Base-by-base conservation (phyloP, 2,113 vertebrate genomes). In the Cynocephalus volans region DNA sequence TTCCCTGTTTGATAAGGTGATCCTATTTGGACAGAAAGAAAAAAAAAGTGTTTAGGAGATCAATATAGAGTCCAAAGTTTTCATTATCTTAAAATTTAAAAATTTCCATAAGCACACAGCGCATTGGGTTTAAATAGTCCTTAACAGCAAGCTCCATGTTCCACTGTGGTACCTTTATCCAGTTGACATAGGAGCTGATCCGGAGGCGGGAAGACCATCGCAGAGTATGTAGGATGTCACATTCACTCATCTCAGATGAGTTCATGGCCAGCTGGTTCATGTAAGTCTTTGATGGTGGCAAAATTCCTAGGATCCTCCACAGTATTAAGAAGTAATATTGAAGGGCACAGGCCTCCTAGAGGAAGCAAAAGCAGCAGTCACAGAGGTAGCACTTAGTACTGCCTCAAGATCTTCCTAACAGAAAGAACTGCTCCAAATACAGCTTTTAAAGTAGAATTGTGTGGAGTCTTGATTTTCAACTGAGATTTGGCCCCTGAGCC, bases 281-380 rank as follows among this genome's bases (percentile, higher is more conserved):
- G 97, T 99, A 99, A 86, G 93, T 99, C 96, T 99, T 99, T 21
- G 99, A 99, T 0, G 99, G 99, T 41, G 99, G 99, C 77, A 99
- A 98, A 93, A 99, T 99, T 0, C 99, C 99, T 41, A 99, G 98
- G 83, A 99, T 99, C 85, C 99, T 98, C 99, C 99, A 99, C 54
- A 99, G 98, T 56, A 99, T 99, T 97, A 99, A 96, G 98, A 99
- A 99, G 95, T 99, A 99, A 98, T 99, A 99, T 79, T 99, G 99
- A 92, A 99, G 99, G 19, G 99, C 99, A 98, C 99, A 99, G 76
- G 99, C 99, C 99, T 99, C 99, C 99, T 99, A 96, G 31, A 85
- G 9, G 67, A 41, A 76, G 80, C 33, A 97, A 84, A 33, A 48
- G 3, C 18, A 72, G 23, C 21, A 21, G 10, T 67, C 79, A 90